Conservation (phyloP, 1,140 invertebrate species). For the Manduca sexta region DNA sequence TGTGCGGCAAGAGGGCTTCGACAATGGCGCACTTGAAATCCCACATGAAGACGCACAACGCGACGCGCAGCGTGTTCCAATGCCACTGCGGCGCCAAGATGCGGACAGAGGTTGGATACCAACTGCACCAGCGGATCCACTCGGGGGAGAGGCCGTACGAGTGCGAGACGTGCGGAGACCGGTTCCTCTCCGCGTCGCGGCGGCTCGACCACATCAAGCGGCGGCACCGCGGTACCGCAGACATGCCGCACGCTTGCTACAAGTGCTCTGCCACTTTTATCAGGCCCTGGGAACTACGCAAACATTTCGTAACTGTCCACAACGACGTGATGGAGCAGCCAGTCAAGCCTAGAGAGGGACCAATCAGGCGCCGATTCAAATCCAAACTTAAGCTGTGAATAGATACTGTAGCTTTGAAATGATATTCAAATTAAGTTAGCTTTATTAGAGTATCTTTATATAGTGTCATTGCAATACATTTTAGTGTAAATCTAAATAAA, state of each 20-base stretch:
- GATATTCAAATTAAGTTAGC: no score
- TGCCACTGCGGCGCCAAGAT: conserved; percentile 58
- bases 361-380: conserved; percentile 1
- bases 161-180: conserved; percentile 79
- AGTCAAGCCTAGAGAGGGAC: background rate
- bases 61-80: conserved; percentile 38
- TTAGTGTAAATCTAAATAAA: no score
- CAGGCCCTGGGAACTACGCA: conserved; percentile 49
- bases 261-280: conserved; percentile 41
- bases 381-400: no score
- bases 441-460: no score
- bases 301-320: conserved; percentile 34
- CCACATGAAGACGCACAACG: conserved; percentile 51
- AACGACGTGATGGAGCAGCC: conserved; percentile 17
- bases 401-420: no score
- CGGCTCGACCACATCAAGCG: conserved; percentile 56
- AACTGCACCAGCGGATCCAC: conserved; percentile 71
- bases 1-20: conserved; percentile 59
- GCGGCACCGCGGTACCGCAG: conserved; percentile 35
- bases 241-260: conserved; percentile 39
- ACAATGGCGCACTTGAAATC: conserved; percentile 53
- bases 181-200: conserved; percentile 60
- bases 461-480: no score
- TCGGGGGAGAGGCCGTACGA: conserved; percentile 85
- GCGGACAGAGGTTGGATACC: conserved; percentile 42